Conservation (phyloP, 2,797 vertebrate genomes). For the Danio kyathit region DNA sequence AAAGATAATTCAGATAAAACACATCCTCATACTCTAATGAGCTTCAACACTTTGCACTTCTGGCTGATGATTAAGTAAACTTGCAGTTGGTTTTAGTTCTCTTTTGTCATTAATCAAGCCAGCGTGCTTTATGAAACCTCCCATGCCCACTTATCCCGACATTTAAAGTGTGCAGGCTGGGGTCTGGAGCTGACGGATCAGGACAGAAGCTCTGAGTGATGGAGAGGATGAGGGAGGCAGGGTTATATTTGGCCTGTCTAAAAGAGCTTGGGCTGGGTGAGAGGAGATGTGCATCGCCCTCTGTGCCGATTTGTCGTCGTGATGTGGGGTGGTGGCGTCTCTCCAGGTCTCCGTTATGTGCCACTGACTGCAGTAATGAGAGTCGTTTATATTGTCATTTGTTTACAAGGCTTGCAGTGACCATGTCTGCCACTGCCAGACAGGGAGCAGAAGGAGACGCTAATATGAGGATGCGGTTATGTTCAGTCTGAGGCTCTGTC, state of each 20-base stretch:
- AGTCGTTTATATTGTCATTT: conserved; percentile 59
- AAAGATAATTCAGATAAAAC: neutral
- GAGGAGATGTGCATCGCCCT: conserved; percentile 42
- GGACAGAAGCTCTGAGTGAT: conserved; percentile 46
- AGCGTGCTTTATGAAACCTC: conserved; percentile 21
- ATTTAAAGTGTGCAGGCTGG: conserved; percentile 22
- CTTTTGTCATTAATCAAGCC: conserved; percentile 3
- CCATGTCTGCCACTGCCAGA: conserved; percentile 47
- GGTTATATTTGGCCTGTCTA: conserved; percentile 57
- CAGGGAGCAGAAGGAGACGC: conserved; percentile 20
- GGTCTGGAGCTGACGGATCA: conserved; percentile 46
- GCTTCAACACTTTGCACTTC: neutral
- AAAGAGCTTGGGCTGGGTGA: conserved; percentile 10
- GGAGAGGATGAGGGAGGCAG: conserved; percentile 49
- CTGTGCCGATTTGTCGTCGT: conserved; percentile 36
- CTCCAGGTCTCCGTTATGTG: conserved; percentile 60
- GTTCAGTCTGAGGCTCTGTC: neutral
- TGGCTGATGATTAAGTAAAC: conserved; percentile 8
- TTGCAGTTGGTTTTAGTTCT: neutral
- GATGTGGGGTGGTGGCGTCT: conserved; percentile 44
- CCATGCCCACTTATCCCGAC: conserved; percentile 38
- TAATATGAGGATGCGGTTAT: neutral
- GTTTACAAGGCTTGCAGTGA: conserved; percentile 47
- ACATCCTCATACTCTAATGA: neutral
- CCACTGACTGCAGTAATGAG: conserved; percentile 61